A percentile compares a stretch with the other conserved stretches of the same genome.
Conservation (phyloP, 2,113 vertebrate species). For the Argyrosomus japonicus region DNA sequence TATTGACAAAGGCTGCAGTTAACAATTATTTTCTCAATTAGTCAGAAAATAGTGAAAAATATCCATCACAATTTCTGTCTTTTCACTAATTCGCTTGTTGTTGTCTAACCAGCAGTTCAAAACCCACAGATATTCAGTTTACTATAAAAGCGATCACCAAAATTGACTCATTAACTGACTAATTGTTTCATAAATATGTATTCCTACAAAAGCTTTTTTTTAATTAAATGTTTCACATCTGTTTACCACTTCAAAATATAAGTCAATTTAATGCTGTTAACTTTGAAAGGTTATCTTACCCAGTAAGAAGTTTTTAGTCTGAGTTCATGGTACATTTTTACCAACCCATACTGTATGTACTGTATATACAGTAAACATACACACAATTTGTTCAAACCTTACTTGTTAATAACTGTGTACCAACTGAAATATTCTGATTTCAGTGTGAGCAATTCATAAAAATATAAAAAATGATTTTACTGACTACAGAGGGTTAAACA, state of each 20-base stretch:
- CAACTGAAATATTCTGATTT: background rate
- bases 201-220: background rate
- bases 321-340: too few species aligned
- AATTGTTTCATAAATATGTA: background rate
- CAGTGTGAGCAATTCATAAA: too few species aligned
- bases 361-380: too few species aligned
- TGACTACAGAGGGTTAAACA: too few species aligned
- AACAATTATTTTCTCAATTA: background rate
- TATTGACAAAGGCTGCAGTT: too few species aligned
- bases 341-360: too few species aligned
- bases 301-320: too few species aligned
- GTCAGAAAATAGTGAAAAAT: background rate
- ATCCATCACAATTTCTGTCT: background rate
- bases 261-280: too few species aligned
- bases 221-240: background rate
- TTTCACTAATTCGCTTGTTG: background rate
- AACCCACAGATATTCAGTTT: background rate
- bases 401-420: background rate
- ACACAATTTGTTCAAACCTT: too few species aligned
- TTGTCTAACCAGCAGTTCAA: background rate
- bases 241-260: background rate
- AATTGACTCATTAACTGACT: background rate
- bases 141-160: background rate
- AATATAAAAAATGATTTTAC: too few species aligned
- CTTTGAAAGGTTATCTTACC: too few species aligned